Conservation (phyloP, 1,140 invertebrate species). For the Aphaenogaster ashmeadi region DNA sequence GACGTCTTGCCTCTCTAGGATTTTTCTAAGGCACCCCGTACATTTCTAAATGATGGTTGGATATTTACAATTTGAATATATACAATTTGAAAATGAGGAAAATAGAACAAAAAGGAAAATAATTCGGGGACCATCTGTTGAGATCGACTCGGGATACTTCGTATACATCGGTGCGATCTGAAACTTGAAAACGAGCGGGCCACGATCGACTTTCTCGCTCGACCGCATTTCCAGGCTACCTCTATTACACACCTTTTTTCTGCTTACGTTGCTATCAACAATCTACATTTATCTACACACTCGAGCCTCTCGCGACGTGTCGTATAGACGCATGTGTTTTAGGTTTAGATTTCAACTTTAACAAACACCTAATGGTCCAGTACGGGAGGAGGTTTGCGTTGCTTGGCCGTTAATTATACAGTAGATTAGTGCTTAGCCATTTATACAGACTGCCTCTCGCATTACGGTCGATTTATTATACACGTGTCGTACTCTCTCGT, state of each 20-base stretch:
- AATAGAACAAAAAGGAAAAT: background rate
- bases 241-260: constrained; percentile 48
- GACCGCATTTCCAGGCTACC: constrained; percentile 43
- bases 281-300: constrained; percentile 75
- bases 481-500: constrained; percentile 41
- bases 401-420: constrained; percentile 72
- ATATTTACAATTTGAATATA: constrained; percentile 30
- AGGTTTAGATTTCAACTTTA: constrained; percentile 77
- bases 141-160: constrained; percentile 18
- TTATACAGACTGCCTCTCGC: constrained; percentile 70
- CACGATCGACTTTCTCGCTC: constrained; percentile 50
- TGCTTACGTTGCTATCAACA: constrained; percentile 68
- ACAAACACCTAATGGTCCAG: constrained; percentile 80
- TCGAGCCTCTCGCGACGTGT: constrained; percentile 66
- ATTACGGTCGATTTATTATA: constrained; percentile 69
- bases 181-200: constrained; percentile 54
- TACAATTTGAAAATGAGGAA: background rate
- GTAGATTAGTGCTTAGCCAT: constrained; percentile 72
- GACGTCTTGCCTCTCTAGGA: background rate
- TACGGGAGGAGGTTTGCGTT: constrained; percentile 73
- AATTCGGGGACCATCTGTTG: background rate
- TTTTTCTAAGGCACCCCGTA: constrained; percentile 24
- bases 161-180: constrained; percentile 12
- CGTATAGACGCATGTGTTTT: constrained; percentile 55
- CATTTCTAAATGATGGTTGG: background rate